A percentile compares a stretch with the other conserved stretches of the same genome.
These are phyloP conservation scores for Ips nitidus DNA, from an alignment of 1,140 invertebrate species.

Conservation along the genomic window DNA sequence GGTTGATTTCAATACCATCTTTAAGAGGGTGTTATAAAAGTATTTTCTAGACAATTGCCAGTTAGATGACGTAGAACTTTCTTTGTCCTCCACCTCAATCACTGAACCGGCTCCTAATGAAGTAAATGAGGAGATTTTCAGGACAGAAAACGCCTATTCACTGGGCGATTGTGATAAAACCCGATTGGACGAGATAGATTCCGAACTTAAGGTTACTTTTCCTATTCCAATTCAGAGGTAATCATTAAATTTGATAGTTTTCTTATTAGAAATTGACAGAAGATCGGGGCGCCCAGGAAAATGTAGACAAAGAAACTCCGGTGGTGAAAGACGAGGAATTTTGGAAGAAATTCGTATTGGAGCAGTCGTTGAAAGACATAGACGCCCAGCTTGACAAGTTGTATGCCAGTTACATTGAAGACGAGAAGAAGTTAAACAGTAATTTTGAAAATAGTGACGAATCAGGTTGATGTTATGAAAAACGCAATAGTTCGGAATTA, in stretches of 20 bases:
- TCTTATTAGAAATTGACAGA: conserved; percentile 12
- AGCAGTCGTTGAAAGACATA: conserved; percentile 30
- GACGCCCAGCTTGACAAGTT: conserved; percentile 25
- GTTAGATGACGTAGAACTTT: conserved; percentile 11
- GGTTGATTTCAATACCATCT: conserved; percentile 19
- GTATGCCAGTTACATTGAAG: conserved; percentile 26
- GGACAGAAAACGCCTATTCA: conserved; percentile 4
- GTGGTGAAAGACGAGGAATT: conserved; percentile 22
- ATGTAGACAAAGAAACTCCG: not conserved
- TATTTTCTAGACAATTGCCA: conserved; percentile 16
- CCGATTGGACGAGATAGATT: conserved; percentile 25
- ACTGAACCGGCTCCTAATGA: not conserved
- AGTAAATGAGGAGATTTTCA: not conserved
- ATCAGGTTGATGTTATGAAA: not conserved
- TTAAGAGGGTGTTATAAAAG: not conserved
- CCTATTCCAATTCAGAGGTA: not conserved
- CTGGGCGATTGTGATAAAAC: conserved; percentile 8
- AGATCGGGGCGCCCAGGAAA: not conserved
- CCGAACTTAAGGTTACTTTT: conserved; percentile 19
- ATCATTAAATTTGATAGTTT: not conserved
- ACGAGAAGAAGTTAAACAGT: conserved; percentile 23
- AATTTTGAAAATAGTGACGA: not conserved
- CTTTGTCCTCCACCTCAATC: conserved; percentile 1
- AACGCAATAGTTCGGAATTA: too few species aligned
- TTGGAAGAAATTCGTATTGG: conserved; percentile 19